Base-by-base conservation (phyloP, 2,113 vertebrate genomes). In the Silurus meridionalis region DNA sequence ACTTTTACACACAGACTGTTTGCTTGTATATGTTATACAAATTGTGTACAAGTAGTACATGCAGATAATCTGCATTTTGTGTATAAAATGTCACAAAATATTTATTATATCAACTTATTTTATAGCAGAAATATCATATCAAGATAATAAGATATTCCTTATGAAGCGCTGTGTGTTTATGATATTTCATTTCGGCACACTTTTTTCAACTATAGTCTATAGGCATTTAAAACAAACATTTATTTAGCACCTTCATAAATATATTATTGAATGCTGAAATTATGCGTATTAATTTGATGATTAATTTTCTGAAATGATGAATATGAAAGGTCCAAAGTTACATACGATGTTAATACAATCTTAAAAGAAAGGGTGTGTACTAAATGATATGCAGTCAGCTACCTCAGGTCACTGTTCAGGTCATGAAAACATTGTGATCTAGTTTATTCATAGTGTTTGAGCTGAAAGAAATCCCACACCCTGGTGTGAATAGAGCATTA, bases 391-490 rank as follows among this genome's bases (percentile, higher is more conserved):
- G n/a, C 23, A 10, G 23, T 66, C 10, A 66, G 63, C 8, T 66
- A 15, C 57, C 17, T 58, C 37, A 37, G 37, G 37, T 37, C 37
- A 37, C 37, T 37, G 37, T 37, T 37, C 37, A 37, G 37, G 60
- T 23, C 60, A 21, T 66, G n/a, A 25, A 66, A 25, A 21, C 37
- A 21, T 66, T 66, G 10, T 23, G 15, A 23, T 21, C 48, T 23
- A 23, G 17, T n/a, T 52, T 5, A 53, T 50, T 53, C 9, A 23
- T 25, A 55, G 74, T n/a, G 52, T 77, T 53, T 23, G 10, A 77
- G 61, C 86, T 15, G 83, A 79, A 60, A 75, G 79, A 11, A 83
- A 75, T 71, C 66, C 66, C 25, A 67, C 25, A 67, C 63, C n/a
- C 64, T n/a, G 21, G 10, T 67, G 64, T 67, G 25, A 28, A 28